Conservation (phyloP, 2,888 invertebrate species). For the Aethes cnicana region DNA sequence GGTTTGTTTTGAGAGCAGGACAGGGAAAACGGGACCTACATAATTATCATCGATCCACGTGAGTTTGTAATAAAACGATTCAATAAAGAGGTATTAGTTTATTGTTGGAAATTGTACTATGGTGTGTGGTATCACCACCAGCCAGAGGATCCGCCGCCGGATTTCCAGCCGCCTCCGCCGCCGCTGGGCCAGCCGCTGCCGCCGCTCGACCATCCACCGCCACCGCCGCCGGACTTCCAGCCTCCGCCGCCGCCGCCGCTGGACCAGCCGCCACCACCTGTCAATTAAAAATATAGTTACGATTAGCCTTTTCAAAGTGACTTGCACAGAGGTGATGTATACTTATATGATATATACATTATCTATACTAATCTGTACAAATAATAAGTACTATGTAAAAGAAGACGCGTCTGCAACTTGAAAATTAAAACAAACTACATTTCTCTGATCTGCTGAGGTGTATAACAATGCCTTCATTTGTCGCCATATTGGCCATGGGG, state of each 20-base stretch:
- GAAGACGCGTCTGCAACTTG: no score
- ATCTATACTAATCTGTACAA: no score
- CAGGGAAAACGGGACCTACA: neutral
- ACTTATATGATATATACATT: no score
- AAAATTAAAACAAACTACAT: no score
- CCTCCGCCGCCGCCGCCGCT: constrained; percentile 22
- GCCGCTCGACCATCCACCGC: constrained; percentile 12
- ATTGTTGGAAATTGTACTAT: constrained; percentile 55
- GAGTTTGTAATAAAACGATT: constrained; percentile 35
- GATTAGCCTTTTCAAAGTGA: no score
- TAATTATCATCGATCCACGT: constrained; percentile 18
- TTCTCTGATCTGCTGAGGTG: no score
- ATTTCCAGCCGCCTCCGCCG: constrained; percentile 18
- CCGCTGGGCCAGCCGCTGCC: constrained; percentile 19
- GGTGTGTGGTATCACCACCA: constrained; percentile 61
- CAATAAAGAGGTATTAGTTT: constrained; percentile 58
- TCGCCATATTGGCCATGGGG: no score
- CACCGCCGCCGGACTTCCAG: constrained; percentile 24
- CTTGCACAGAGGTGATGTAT: no score
- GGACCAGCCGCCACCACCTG: constrained; percentile 28
- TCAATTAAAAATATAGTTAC: no score
- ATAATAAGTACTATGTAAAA: no score
- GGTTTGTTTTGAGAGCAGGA: no score
- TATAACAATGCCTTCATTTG: no score
- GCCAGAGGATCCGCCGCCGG: constrained; percentile 43